Evolutionary conservation across 1,140 invertebrate genomes (phyloP).

Genomic region (Drepana arcuata): DNA sequence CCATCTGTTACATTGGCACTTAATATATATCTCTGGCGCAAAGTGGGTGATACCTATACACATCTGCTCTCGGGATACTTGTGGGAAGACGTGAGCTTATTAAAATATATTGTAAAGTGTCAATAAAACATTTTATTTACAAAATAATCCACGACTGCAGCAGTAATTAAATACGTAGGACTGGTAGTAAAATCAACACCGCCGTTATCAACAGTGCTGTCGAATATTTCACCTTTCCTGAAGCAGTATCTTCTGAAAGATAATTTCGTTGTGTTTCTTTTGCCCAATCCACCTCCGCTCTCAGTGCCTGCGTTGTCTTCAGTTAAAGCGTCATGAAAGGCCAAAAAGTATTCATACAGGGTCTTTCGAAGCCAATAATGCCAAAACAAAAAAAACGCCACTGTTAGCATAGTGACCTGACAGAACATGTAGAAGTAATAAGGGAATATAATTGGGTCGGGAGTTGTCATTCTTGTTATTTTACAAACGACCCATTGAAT

Average conservation of each 20-base stretch:
- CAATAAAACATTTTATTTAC: background rate
- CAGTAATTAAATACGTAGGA: no score
- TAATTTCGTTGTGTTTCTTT: conserved; percentile 1
- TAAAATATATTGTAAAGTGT: conserved; percentile 5
- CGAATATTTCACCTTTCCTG: conserved; percentile 43
- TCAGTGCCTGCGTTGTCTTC: no score
- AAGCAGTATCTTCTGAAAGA: conserved; percentile 52
- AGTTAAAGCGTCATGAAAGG: background rate
- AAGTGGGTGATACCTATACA: no score
- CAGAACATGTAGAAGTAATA: conserved; percentile 59
- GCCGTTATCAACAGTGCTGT: no score
- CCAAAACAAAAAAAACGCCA: conserved; percentile 40
- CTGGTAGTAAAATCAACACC: no score
- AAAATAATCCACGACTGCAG: no score
- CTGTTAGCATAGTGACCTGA: conserved; percentile 40
- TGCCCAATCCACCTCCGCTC: background rate
- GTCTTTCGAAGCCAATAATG: background rate
- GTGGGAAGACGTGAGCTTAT: no score
- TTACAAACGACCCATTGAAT: conserved; percentile 55
- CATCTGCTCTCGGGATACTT: no score
- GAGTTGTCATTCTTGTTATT: conserved; percentile 37
- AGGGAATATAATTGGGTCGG: conserved; percentile 47
- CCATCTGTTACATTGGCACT: no score
- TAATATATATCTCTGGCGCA: no score
- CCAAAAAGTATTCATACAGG: background rate